These are phyloP conservation scores for Pachyuromys duprasi DNA, from an alignment of 2,797 vertebrate genomes.

Conservation along the genomic window DNA sequence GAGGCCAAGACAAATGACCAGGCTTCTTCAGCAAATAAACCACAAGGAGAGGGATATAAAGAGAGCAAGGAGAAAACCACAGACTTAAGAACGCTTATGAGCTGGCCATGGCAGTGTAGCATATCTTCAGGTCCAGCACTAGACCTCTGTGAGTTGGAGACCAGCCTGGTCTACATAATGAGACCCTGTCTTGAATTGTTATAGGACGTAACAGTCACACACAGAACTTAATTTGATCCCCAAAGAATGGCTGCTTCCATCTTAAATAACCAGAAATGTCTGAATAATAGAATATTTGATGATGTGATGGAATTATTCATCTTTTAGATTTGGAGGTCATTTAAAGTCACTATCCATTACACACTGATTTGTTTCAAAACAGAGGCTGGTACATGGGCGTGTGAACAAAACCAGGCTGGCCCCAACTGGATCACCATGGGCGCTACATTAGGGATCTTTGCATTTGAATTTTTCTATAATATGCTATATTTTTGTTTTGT, in stretches of 20 bases:
- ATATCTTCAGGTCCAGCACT: not conserved
- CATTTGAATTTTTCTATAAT: slow-evolving; percentile 30
- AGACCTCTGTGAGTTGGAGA: not conserved
- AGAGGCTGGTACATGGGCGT: not conserved
- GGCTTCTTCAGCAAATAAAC: slow-evolving; percentile 15
- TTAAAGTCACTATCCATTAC: not conserved
- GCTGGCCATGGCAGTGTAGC: not conserved
- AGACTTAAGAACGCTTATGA: not conserved
- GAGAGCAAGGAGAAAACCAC: not conserved
- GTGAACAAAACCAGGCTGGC: not conserved
- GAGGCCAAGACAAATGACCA: not conserved
- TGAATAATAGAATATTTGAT: not conserved
- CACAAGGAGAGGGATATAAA: not conserved
- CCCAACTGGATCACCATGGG: not conserved
- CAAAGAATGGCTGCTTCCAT: not conserved
- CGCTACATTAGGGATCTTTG: not conserved
- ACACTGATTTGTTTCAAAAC: slow-evolving; percentile 30
- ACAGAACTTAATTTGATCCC: not conserved
- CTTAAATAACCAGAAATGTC: not conserved
- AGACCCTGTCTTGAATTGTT: not conserved
- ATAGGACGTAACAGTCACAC: not conserved
- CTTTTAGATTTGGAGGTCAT: not conserved
- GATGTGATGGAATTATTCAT: not conserved
- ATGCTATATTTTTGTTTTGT: not conserved
- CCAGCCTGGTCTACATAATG: not conserved